These are phyloP conservation scores for Cassiopea xamachana DNA, from an alignment of 30 jellyfish, hydroid and myxozoan genomes.

Conservation along the genomic window DNA sequence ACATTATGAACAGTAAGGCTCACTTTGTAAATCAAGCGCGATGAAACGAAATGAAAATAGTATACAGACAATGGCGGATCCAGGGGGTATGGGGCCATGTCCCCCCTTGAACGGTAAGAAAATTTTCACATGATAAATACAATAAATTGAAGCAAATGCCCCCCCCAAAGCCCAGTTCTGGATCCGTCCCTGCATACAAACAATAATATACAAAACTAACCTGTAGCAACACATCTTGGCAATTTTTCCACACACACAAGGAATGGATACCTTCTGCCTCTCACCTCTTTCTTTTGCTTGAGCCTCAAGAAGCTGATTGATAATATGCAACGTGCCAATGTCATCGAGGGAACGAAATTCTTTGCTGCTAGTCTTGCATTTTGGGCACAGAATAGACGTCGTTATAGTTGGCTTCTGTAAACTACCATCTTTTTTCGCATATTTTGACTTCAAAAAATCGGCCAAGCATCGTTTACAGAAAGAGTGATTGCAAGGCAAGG, in stretches of 20 bases:
- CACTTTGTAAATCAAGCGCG: too few species aligned
- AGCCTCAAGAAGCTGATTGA: conserved; percentile 3
- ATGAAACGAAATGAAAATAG: too few species aligned
- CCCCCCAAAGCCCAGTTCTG: not conserved
- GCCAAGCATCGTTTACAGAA: conserved; percentile 16
- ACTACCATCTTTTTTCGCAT: not conserved
- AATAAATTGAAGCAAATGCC: not conserved
- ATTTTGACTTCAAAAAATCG: not conserved
- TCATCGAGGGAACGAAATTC: not conserved
- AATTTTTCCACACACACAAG: not conserved
- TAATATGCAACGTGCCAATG: not conserved
- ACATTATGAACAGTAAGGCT: too few species aligned
- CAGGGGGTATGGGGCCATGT: too few species aligned
- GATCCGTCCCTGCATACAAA: not conserved
- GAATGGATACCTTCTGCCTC: not conserved
- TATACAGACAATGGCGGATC: too few species aligned
- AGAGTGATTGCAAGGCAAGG: not conserved
- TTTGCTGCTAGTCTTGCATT: not conserved
- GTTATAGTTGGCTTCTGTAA: not conserved
- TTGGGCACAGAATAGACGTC: not conserved
- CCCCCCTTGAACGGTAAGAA: too few species aligned
- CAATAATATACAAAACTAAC: not conserved
- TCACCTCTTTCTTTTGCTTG: not conserved
- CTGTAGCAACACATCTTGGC: not conserved
- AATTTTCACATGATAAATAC: too few species aligned